These are phyloP conservation scores for Varanus salvator DNA, from an alignment of 2,113 vertebrate species.

Conservation along the genomic window DNA sequence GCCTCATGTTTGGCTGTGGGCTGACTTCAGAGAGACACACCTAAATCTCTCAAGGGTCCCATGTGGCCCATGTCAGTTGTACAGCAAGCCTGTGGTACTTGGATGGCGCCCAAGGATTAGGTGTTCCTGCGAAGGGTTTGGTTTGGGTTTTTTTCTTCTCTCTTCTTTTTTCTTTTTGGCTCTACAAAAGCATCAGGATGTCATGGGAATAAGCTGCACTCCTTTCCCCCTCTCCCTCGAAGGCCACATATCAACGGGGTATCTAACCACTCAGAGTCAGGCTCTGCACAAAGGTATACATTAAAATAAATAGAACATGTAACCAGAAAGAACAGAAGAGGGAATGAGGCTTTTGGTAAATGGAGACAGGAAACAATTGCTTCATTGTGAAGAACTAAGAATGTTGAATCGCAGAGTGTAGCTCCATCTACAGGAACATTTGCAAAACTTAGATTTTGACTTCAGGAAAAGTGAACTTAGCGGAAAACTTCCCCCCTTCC, in stretches of 20 bases:
- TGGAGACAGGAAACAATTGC: conserved; percentile 81
- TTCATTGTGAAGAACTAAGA: conserved; percentile 79
- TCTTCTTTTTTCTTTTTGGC: conserved; percentile 69
- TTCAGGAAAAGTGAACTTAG: conserved; percentile 18
- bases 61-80: conserved; percentile 83
- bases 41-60: conserved; percentile 89
- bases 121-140: conserved; percentile 85
- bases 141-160: not conserved
- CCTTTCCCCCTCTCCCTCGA: conserved; percentile 65
- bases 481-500: conserved; percentile 6
- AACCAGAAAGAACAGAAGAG: conserved; percentile 74
- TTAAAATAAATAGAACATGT: conserved; percentile 87
- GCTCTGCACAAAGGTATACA: conserved; percentile 81
- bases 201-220: conserved; percentile 83
- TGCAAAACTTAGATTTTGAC: conserved; percentile 58
- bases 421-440: conserved; percentile 94
- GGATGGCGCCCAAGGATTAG: conserved; percentile 91
- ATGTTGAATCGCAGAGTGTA: conserved; percentile 86
- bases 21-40: conserved; percentile 91
- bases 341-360: conserved; percentile 70
- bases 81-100: conserved; percentile 83
- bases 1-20: conserved; percentile 85
- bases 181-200: conserved; percentile 80
- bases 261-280: conserved; percentile 81
- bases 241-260: conserved; percentile 81